phyloP scores from a whole-genome alignment of 2,797 vertebrate species.

The Chaetodon trifasciatus region DNA sequence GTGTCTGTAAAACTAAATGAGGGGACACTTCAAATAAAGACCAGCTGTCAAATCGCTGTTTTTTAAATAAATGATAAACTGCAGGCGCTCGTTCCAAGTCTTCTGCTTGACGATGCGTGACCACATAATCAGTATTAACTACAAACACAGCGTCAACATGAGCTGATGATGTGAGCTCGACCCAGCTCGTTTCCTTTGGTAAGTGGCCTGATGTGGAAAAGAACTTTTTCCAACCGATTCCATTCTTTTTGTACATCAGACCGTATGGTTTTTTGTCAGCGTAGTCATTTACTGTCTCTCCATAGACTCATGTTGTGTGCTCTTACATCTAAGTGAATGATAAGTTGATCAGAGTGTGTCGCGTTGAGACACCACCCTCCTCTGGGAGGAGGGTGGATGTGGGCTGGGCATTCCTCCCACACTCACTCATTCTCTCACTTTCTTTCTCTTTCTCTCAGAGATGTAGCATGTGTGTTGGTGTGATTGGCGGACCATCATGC shows the following conservation, averaged over 20 bases:
- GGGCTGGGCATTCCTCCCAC: too few relatives aligned
- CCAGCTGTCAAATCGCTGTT: too few relatives aligned
- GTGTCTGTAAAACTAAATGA: not conserved
- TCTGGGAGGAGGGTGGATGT: too few relatives aligned
- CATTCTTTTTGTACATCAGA: not conserved
- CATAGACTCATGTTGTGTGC: not conserved
- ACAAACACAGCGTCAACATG: not conserved
- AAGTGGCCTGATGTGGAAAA: too few relatives aligned
- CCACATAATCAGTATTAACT: not conserved
- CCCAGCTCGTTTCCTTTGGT: not conserved
- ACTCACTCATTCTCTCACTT: not conserved
- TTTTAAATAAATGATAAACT: too few relatives aligned
- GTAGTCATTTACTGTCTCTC: not conserved
- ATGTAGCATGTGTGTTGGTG: conserved; percentile 84
- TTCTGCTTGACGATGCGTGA: not conserved
- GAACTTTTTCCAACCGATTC: not conserved
- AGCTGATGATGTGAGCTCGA: not conserved
- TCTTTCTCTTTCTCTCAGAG: conserved; percentile 67
- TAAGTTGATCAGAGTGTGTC: too few relatives aligned
- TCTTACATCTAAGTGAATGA: not conserved
- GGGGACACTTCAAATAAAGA: not conserved
- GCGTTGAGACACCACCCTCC: not conserved
- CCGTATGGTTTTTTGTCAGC: not conserved
- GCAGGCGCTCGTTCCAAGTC: not conserved
- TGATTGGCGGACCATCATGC: conserved; percentile 88